Percentiles rank a stretch among this genome's conserved stretches.
These are phyloP conservation scores for Microcebus jonahi DNA, from an alignment of 2,113 vertebrate genomes.

Conservation along the genomic window DNA sequence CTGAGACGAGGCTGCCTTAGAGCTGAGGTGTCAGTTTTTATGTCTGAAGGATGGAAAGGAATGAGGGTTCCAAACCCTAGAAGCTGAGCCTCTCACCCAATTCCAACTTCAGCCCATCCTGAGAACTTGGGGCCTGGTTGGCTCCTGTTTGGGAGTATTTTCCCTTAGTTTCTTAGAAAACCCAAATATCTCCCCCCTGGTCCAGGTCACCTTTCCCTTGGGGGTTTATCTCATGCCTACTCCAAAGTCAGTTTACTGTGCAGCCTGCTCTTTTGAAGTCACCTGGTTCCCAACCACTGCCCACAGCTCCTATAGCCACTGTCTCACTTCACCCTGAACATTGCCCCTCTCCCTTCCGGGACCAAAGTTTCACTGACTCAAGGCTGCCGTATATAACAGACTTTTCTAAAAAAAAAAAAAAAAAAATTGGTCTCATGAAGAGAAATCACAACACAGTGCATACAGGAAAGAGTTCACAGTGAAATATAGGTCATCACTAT, in stretches of 20 bases:
- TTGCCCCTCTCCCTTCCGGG: background rate
- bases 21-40: background rate
- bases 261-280: background rate
- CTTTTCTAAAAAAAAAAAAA: background rate
- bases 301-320: background rate
- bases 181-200: background rate
- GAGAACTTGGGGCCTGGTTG: background rate
- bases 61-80: background rate
- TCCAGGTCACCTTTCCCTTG: background rate
- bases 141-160: background rate
- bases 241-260: background rate
- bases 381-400: background rate
- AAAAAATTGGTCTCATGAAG: background rate
- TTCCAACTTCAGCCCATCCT: background rate
- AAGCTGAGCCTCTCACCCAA: background rate
- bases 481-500: background rate
- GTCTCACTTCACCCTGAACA: background rate
- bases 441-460: background rate
- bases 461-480: background rate
- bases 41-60: background rate
- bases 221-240: background rate
- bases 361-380: background rate
- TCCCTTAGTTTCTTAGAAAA: conserved; percentile 20
- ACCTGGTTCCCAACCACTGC: background rate
- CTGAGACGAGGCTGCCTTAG: background rate